Percentiles rank a stretch among this genome's conserved stretches.
These are phyloP conservation scores for Egretta garzetta DNA, from an alignment of 2,113 vertebrate species.

Conservation along the genomic window DNA sequence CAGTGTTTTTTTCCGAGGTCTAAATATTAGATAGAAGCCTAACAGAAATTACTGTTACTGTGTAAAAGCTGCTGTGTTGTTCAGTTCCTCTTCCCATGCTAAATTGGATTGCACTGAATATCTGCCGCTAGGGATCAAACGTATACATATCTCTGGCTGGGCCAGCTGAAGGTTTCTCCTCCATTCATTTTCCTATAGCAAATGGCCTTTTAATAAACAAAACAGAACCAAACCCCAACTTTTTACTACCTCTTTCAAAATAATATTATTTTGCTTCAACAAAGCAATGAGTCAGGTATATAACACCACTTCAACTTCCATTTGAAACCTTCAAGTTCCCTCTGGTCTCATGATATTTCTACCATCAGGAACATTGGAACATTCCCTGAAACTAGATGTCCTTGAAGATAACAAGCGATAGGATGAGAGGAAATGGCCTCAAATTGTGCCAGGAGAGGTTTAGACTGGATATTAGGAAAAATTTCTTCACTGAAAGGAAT, in stretches of 20 bases:
- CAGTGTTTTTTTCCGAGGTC: background rate
- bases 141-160: background rate
- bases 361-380: background rate
- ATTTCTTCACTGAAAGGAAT: too few species aligned
- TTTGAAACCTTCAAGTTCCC: background rate
- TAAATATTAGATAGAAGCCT: background rate
- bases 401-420: background rate
- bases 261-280: background rate
- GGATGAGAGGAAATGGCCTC: too few species aligned
- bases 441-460: too few species aligned
- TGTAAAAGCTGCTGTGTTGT: background rate
- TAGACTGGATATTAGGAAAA: too few species aligned
- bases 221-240: accelerated
- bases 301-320: background rate
- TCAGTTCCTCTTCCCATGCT: background rate
- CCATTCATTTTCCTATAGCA: background rate
- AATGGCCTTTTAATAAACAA: background rate
- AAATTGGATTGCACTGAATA: background rate
- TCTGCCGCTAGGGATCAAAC: background rate
- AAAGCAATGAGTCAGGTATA: background rate
- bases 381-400: background rate
- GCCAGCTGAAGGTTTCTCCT: background rate
- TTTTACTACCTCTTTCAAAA: background rate
- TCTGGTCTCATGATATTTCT: background rate
- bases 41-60: background rate